Evolutionary conservation across 2,888 invertebrate species (phyloP).

Genomic region (Yponomeuta cagnagella): DNA sequence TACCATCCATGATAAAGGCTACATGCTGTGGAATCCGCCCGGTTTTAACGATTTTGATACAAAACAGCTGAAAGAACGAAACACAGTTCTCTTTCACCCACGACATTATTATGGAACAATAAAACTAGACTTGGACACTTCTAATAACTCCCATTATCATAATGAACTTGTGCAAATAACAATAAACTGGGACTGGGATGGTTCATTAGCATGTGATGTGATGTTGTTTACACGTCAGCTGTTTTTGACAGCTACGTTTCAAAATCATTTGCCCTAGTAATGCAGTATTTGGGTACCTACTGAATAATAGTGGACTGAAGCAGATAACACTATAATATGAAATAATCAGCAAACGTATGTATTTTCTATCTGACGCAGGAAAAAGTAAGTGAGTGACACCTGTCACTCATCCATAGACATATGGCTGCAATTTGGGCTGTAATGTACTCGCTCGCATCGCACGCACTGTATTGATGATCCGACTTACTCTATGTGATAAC

Average conservation of each 20-base stretch:
- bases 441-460: too few species aligned
- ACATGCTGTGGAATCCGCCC: conserved; percentile 93
- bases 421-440: too few species aligned
- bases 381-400: too few species aligned
- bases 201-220: neutral
- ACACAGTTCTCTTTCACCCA: conserved; percentile 88
- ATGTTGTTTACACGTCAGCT: conserved; percentile 2
- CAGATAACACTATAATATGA: too few species aligned
- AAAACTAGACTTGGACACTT: neutral
- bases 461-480: too few species aligned
- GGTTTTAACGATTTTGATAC: conserved; percentile 81
- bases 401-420: too few species aligned
- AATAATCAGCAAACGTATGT: too few species aligned
- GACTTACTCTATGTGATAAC: neutral
- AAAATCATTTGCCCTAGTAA: neutral
- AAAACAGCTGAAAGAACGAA: conserved; percentile 84
- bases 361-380: too few species aligned
- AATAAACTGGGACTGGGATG: neutral
- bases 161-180: neutral
- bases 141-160: neutral
- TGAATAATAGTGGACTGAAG: too few species aligned
- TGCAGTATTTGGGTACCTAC: too few species aligned
- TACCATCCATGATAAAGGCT: conserved; percentile 99
- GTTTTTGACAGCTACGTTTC: neutral
- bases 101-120: conserved; percentile 31